Percentiles rank a stretch among this genome's conserved stretches.
These are phyloP conservation scores for Cardinalis cardinalis DNA, from an alignment of 2,113 vertebrate species.

Conservation along the genomic window DNA sequence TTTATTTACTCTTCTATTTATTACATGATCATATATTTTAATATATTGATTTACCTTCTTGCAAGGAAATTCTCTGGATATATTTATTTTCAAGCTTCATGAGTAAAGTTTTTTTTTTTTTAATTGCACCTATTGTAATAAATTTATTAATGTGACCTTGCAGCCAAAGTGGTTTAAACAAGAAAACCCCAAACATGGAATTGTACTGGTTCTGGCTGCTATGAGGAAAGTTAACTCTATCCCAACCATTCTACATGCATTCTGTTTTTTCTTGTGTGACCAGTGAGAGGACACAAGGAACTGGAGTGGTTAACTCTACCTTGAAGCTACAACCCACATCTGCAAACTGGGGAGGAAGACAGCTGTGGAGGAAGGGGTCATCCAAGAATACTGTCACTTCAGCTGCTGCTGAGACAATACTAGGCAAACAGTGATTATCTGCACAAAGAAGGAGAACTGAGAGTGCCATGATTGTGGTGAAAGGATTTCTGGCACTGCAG, in stretches of 20 bases:
- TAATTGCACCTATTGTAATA: not conserved
- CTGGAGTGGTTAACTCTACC: not conserved
- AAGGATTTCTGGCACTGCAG: not conserved
- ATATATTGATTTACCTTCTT: not conserved
- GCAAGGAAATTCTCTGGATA: not conserved
- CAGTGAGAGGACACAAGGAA: not conserved
- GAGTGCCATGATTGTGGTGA: not conserved
- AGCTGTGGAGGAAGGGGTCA: not conserved
- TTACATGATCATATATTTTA: not conserved
- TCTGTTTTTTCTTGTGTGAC: not conserved
- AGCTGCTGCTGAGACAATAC: not conserved
- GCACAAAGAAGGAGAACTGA: not conserved
- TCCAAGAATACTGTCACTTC: not conserved
- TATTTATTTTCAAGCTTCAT: not conserved
- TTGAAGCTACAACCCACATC: not conserved
- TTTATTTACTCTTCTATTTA: not conserved
- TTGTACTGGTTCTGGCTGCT: not conserved
- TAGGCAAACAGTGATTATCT: not conserved
- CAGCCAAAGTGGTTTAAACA: not conserved
- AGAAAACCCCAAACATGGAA: rapidly evolving
- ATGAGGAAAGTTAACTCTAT: not conserved
- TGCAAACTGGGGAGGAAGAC: not conserved
- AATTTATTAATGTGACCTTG: not conserved
- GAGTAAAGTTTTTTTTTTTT: not conserved
- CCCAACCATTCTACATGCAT: rapidly evolving